Percentiles rank a stretch among this genome's conserved stretches.
phyloP scores from a whole-genome alignment of 1,140 invertebrate genomes.

The Lysiphlebus fabarum region DNA sequence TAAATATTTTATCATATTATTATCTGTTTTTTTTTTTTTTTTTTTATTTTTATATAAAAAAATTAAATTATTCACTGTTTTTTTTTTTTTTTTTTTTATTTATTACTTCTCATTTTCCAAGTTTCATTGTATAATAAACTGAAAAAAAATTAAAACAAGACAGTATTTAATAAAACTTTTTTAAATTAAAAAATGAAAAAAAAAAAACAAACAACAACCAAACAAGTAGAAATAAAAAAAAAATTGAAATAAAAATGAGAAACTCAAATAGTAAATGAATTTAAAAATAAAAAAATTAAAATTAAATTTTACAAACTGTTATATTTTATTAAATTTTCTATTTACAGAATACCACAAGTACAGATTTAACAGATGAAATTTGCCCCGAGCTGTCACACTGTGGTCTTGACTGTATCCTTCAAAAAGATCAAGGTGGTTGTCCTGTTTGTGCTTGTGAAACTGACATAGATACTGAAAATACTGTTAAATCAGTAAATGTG shows the following conservation, averaged over 20 bases:
- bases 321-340: conserved; percentile 17
- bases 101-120: no score
- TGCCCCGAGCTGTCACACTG: conserved; percentile 39
- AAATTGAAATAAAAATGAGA: background rate
- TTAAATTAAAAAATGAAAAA: no score
- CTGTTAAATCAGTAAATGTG: conserved; percentile 25
- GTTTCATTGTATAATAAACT: no score
- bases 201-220: no score
- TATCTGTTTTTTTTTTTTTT: no score
- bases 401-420: conserved; percentile 34
- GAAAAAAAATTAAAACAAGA: no score
- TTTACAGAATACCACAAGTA: conserved; percentile 29
- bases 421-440: conserved; percentile 39
- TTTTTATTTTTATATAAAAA: no score
- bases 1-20: no score
- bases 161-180: no score
- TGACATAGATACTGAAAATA: conserved; percentile 22
- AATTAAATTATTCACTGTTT: no score
- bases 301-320: background rate
- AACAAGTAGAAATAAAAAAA: background rate
- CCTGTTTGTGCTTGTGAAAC: conserved; percentile 37
- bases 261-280: background rate
- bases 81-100: no score
- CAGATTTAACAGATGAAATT: conserved; percentile 26
- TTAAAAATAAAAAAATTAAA: no score